phyloP scores from a whole-genome alignment of 2,888 invertebrate species.

The Mythimna vitellina region DNA sequence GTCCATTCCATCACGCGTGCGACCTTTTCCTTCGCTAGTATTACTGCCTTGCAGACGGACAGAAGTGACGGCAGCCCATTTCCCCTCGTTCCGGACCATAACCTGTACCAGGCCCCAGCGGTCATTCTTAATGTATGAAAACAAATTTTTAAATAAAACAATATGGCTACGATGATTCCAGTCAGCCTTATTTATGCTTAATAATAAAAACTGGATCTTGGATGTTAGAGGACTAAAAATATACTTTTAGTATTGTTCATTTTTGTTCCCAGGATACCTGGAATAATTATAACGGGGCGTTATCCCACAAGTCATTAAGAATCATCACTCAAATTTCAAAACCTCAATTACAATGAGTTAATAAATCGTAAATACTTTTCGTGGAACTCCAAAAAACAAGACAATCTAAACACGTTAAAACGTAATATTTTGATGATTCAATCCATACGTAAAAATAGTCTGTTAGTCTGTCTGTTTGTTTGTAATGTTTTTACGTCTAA shows the following conservation, averaged over 20 bases:
- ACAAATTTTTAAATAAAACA: not conserved
- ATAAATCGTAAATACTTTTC: constrained; percentile 17
- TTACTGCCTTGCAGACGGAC: too few relatives aligned
- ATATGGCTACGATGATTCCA: not conserved
- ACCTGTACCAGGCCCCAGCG: too few relatives aligned
- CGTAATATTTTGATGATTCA: constrained; percentile 27
- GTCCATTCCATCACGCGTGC: too few relatives aligned
- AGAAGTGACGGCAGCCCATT: too few relatives aligned
- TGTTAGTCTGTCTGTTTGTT: not conserved
- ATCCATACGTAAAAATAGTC: not conserved
- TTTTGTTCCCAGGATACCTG: constrained; percentile 10
- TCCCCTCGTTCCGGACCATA: too few relatives aligned
- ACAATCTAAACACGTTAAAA: constrained; percentile 12
- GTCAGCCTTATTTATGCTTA: not conserved
- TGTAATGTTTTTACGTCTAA: not conserved
- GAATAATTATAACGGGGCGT: constrained; percentile 25
- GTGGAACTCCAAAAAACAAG: constrained; percentile 30
- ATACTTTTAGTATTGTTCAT: not conserved
- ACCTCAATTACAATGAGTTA: constrained; percentile 15
- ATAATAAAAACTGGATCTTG: too few relatives aligned
- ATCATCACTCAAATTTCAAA: constrained; percentile 37
- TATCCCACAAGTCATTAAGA: constrained; percentile 35
- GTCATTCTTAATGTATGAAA: too few relatives aligned
- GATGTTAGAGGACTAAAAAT: not conserved
- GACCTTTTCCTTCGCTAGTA: too few relatives aligned